Evolutionary conservation across 1,140 invertebrate species (phyloP), one percentile per base, ranked within the genome.

Genomic region (Dermatophagoides farinae): DNA sequence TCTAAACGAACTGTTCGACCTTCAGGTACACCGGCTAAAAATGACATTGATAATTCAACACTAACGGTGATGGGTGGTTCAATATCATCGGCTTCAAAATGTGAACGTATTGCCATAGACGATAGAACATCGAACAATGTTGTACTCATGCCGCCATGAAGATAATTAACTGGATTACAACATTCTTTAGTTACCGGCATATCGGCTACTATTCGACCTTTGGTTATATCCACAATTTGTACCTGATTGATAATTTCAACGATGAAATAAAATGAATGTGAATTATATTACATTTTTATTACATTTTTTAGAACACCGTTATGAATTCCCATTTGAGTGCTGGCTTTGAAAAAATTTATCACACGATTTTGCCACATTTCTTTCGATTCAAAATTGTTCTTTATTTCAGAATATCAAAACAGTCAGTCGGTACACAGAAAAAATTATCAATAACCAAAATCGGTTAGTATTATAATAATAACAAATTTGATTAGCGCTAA

Each of bases 121-220:
- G 88, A 89, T 16, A 91, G 70, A 60, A 77, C 76, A 72, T 95
- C 89, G 11, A 92, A 79, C 16, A 92, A 67, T 4, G 84, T 83
- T 12, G 82, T 80, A 12, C 82, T 85, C 63, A 85, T 80, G 14
- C 87, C 88, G 44, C 88, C 88, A 73, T 93, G 87, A 6, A 92
- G 70, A 0, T 78, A 79, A 0, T 86, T 85, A 50, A 71, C 73
- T 22, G 73, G 66, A 71, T 95, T 95, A 0, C 81, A 68, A 71
- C 90, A 83, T 61, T 88, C 82, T 23, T 81, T 71, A 0, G 74
- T 74, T 0, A 96, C 79, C 67, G 77, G 79, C 65, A 95, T 79
- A 72, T 90, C 82, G 31, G 82, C 84, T 9, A 41, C 54, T 14
- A 63, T 18, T 6, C 52, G 44, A 11, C 62, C 62, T 41, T 46